Percentiles rank a stretch among this genome's conserved stretches.
Evolutionary conservation across 2,888 invertebrate species (phyloP).

Genomic region (Smittia aterrima): DNA sequence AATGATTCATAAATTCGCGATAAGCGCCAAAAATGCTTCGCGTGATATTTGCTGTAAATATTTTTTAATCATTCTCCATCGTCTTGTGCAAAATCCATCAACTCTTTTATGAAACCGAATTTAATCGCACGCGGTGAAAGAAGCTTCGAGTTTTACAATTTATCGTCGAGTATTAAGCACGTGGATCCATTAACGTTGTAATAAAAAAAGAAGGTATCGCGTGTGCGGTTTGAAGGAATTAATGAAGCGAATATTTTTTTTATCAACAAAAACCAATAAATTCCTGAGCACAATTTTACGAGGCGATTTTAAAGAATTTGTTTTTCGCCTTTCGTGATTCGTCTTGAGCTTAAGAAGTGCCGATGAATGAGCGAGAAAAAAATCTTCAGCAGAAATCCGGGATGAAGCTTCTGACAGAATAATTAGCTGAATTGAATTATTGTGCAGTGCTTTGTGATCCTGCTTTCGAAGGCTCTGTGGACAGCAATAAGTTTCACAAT

Average conservation of each 20-base stretch:
- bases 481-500: constrained; percentile 80
- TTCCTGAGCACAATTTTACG: neutral
- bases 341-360: neutral
- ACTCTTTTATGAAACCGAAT: neutral
- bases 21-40: constrained; percentile 10
- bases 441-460: neutral
- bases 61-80: neutral
- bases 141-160: neutral
- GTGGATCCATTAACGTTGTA: no score
- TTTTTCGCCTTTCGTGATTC: neutral
- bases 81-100: constrained; percentile 2
- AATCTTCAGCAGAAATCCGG: neutral
- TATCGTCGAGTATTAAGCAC: no score
- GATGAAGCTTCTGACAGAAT: neutral
- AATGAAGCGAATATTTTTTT: neutral
- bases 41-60: constrained; percentile 27
- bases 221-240: no score
- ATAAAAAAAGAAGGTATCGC: no score
- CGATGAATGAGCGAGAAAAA: neutral
- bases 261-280: neutral
- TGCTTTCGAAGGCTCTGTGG: constrained; percentile 73
- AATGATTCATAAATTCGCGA: constrained; percentile 7
- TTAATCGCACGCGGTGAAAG: neutral
- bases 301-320: neutral
- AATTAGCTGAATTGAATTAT: neutral